A percentile compares a stretch with the other conserved stretches of the same genome.
phyloP scores from a whole-genome alignment of 2,888 invertebrate genomes.

The Zhuqinia jingwanae region DNA sequence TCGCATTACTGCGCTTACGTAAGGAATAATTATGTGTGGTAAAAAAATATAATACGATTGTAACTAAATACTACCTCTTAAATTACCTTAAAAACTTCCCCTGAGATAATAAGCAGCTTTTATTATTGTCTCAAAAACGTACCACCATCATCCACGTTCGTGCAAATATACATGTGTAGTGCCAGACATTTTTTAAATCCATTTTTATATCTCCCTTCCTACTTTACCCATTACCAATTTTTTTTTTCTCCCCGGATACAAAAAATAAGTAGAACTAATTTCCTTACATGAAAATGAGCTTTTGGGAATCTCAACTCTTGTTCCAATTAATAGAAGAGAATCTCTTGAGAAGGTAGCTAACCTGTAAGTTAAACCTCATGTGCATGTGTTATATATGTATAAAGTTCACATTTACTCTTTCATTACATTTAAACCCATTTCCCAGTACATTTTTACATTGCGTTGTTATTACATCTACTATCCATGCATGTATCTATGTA shows the following conservation, averaged over 20 bases:
- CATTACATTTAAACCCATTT: neutral
- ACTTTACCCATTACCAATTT: too few species aligned
- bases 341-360: slow-evolving; percentile 28
- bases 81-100: slow-evolving; percentile 49
- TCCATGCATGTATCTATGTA: neutral
- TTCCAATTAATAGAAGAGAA: slow-evolving; percentile 32
- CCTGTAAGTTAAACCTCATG: too few species aligned
- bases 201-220: neutral
- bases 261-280: too few species aligned
- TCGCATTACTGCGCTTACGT: too few species aligned
- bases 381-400: neutral
- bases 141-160: too few species aligned
- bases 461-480: neutral
- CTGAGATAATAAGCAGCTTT: slow-evolving; percentile 26
- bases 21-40: too few species aligned
- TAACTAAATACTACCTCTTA: too few species aligned
- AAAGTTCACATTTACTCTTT: neutral
- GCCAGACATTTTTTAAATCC: too few species aligned
- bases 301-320: neutral
- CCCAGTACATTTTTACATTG: neutral
- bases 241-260: too few species aligned
- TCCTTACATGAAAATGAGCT: neutral
- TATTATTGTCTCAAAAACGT: neutral
- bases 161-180: too few species aligned
- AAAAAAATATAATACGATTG: too few species aligned